Base-by-base conservation (phyloP, 2,888 invertebrate species). In the Xestia ashworthii region DNA sequence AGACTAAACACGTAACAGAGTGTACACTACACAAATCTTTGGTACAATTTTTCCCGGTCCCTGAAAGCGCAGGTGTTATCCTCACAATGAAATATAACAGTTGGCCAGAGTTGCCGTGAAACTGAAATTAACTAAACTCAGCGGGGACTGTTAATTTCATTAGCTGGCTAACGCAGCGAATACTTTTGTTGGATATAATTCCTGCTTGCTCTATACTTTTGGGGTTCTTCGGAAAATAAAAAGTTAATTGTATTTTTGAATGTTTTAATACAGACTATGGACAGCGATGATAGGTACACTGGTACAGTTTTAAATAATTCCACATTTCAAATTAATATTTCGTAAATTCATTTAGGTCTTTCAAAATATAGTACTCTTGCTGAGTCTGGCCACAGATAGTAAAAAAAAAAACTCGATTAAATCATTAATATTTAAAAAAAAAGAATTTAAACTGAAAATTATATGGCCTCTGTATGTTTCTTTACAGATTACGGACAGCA, bases 71-170 rank as follows among this genome's bases (percentile, higher is more conserved):
- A 84, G 84, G 83, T 87, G 86, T 81, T 88, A 75, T 80, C 44
- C 66, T 67, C 76, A 78, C 76, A 71, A 82, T 89, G 87, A 89
- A 88, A 89, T 90, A 89, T 83, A 83, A 83, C 89, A 84, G 89
- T 89, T 88, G 82, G 78, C 71, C 62, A 50, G 87, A 89, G 82
- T 89, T 88, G 16, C 81, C 75, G 78, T 76, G 80, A 78, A 87
- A 89, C 89, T 87, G 83, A 88, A 89, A 89, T 89, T 89, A 89
- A 89, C 89, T 87, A 73, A 89, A 89, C 85, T 89, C 87, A 76
- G 77, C 78, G 69, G 88, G 85, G 88, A 89, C 84, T 88, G 89
- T 89, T 89, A 89, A 89, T 89, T 89, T 89, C 82, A 89, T 89
- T 88, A 84, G 82, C 79, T 68, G 25, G 62, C 70, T 82, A 85